Percentiles rank a stretch among this genome's conserved stretches.
These are phyloP conservation scores for Grallaria varia DNA, from an alignment of 2,113 vertebrate genomes.

Conservation along the genomic window DNA sequence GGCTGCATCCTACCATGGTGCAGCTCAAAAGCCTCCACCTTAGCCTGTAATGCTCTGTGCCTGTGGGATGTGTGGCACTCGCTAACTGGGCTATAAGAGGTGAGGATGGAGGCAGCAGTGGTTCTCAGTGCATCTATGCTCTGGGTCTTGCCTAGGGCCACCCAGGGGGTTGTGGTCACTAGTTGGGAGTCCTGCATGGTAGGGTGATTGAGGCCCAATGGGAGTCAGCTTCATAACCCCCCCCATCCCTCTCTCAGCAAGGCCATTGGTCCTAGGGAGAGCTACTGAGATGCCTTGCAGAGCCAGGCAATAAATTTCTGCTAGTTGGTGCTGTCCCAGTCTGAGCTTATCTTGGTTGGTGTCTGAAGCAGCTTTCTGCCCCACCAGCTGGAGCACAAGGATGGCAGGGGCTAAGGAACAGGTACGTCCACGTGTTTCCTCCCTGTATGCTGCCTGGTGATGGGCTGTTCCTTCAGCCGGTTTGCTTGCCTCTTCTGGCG, in stretches of 20 bases:
- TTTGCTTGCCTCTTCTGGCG: background rate
- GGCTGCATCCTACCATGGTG: background rate
- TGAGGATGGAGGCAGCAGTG: background rate
- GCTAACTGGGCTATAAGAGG: background rate
- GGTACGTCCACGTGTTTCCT: background rate
- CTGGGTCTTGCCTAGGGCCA: background rate
- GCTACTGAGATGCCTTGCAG: background rate
- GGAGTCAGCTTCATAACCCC: background rate
- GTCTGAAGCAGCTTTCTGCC: background rate
- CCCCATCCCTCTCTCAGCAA: background rate
- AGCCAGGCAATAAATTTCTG: background rate
- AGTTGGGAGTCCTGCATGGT: background rate
- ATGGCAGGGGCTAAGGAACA: accelerated
- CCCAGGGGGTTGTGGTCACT: background rate
- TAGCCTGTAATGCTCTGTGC: background rate
- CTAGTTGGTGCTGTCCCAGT: background rate
- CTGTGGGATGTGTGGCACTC: background rate
- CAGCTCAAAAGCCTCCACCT: background rate
- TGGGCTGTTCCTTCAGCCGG: background rate
- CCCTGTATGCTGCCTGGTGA: background rate
- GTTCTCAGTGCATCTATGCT: background rate
- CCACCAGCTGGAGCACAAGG: background rate
- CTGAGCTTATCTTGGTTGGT: background rate
- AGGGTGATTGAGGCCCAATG: background rate
- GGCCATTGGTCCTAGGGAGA: background rate